Evolutionary conservation across 2,888 invertebrate genomes (phyloP).

Genomic region (Meliscaeva auricollis): DNA sequence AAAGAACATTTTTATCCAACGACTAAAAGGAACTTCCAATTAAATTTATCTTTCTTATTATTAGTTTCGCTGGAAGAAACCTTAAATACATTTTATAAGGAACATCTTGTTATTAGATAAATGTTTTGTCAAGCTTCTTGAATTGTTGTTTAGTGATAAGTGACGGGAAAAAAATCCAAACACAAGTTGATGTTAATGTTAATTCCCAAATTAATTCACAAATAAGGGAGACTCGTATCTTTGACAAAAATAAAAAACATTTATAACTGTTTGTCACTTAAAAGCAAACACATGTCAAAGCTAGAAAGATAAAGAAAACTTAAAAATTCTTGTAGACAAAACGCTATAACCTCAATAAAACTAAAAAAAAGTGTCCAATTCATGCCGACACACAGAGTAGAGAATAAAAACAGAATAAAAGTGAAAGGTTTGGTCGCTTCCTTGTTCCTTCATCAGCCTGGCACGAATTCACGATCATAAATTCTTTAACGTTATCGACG

Average conservation of each 20-base stretch:
- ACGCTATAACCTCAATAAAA: constrained; percentile 46
- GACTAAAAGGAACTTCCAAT: too few species aligned
- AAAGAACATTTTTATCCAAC: too few species aligned
- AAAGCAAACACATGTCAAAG: constrained; percentile 73
- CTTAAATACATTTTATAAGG: background rate
- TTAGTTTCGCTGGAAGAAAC: background rate
- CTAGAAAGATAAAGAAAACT: constrained; percentile 41
- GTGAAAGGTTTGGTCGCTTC: constrained; percentile 70
- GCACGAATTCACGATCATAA: constrained; percentile 52
- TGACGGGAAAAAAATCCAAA: background rate
- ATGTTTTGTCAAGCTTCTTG: constrained; percentile 18
- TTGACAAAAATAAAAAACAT: background rate
- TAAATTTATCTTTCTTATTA: background rate
- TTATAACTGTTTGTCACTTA: constrained; percentile 56
- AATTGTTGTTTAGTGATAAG: background rate
- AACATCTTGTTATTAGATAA: background rate
- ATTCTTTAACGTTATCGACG: constrained; percentile 63
- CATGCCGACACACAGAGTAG: constrained; percentile 22
- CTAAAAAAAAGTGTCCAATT: constrained; percentile 33
- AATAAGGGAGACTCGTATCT: background rate
- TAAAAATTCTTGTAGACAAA: constrained; percentile 34
- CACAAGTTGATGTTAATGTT: constrained; percentile 2
- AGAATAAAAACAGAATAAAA: constrained; percentile 44
- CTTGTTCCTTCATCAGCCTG: constrained; percentile 59
- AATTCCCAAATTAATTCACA: background rate